Percentiles rank a stretch among this genome's conserved stretches.
Conservation (phyloP, 2,113 vertebrate genomes). For the Psophia crepitans region DNA sequence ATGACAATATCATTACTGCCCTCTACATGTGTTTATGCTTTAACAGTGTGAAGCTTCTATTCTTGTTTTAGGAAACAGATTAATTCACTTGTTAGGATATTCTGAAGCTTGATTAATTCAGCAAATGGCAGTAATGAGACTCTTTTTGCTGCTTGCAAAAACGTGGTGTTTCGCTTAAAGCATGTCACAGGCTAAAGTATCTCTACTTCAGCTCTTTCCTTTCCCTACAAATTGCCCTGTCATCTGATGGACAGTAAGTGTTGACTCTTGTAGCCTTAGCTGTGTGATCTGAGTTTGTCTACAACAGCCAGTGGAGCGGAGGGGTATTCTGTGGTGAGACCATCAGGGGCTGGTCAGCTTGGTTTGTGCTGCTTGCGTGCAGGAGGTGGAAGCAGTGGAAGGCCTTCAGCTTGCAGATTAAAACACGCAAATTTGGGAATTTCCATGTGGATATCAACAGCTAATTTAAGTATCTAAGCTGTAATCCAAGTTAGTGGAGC, state of each 20-base stretch:
- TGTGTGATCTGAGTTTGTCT: neutral
- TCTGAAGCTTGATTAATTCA: slow-evolving; percentile 44
- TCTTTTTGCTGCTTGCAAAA: neutral
- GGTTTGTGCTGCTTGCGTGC: neutral
- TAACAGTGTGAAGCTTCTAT: slow-evolving; percentile 13
- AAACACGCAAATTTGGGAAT: neutral
- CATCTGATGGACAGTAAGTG: neutral
- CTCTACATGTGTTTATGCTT: slow-evolving; percentile 57
- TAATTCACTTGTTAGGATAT: slow-evolving; percentile 30
- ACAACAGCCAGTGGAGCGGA: neutral
- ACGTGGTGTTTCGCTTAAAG: neutral
- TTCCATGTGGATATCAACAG: neutral
- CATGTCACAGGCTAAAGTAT: neutral
- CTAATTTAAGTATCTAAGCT: neutral
- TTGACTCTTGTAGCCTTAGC: neutral
- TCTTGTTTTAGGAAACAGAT: slow-evolving; percentile 26
- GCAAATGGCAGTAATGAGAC: slow-evolving; percentile 15
- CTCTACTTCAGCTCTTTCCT: neutral
- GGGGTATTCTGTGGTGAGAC: neutral
- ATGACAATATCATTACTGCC: slow-evolving; percentile 49
- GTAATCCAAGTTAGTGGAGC: neutral
- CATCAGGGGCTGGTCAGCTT: accelerated
- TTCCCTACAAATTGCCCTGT: neutral
- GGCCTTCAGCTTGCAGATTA: neutral
- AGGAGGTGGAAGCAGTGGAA: neutral